Conservation (phyloP, 92 coral and sea anemone genomes). For the Galaxea fascicularis region DNA sequence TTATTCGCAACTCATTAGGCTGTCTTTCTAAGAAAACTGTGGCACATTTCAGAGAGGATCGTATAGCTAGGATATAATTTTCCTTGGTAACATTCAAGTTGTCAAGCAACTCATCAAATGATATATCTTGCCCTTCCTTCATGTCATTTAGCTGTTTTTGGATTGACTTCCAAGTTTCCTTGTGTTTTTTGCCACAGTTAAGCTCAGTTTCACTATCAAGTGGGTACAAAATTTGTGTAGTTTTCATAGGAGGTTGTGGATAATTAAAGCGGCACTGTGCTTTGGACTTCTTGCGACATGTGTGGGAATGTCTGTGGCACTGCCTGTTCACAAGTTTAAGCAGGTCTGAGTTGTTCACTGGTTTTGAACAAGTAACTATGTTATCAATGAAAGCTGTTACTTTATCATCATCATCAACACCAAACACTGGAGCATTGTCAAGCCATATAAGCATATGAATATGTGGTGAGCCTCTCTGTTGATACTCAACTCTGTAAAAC, state of each 20-base stretch:
- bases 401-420: too few relatives aligned
- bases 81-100: conserved; percentile 22
- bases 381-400: too few relatives aligned
- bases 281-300: conserved; percentile 31
- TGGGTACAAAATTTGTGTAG: conserved; percentile 27
- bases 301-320: conserved; percentile 25
- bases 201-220: conserved; percentile 11
- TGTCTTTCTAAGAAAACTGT: conserved; percentile 52
- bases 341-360: too few relatives aligned
- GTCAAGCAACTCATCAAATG: conserved; percentile 24
- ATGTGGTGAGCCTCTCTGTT: too few relatives aligned
- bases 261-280: conserved; percentile 22
- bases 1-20: conserved; percentile 37
- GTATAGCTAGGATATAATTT: conserved; percentile 39
- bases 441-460: too few relatives aligned
- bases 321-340: too few relatives aligned
- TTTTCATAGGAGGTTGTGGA: conserved; percentile 30
- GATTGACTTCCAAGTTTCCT: conserved; percentile 23
- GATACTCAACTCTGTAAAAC: too few relatives aligned
- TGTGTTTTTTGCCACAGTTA: conserved; percentile 27
- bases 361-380: too few relatives aligned
- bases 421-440: too few relatives aligned
- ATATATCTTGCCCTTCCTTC: conserved; percentile 44
- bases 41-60: conserved; percentile 34
- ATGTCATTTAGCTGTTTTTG: conserved; percentile 34